Evolutionary conservation across 2,888 invertebrate species (phyloP), one percentile per base, ranked within the genome.

Genomic region (Syrphus vitripennis): DNA sequence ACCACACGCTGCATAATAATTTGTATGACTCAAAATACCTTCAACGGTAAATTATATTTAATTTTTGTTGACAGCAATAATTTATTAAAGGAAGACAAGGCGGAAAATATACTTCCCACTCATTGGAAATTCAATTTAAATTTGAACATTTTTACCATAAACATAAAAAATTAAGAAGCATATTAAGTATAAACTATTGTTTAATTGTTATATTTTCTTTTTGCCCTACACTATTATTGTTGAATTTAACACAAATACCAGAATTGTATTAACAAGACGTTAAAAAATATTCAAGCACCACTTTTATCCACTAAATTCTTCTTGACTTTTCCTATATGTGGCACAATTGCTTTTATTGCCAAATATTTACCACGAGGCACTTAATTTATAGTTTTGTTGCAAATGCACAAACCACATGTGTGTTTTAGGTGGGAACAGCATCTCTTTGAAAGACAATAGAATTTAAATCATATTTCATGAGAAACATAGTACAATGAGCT

Each of bases 401-500:
- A 45, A 45, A 26, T 76, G 34, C 26, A 81, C 29, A 53, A 45
- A n/a, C 24, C 55, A 19, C 75, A 53, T 45, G 7, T 16, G 14
- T 65, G 14, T 45, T 42, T 26, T 19, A 63, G 61, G 55, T 76
- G 81, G 70, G 76, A 81, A 70, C 45, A 81, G 53, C 61, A 59
- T 76, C 37, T 21, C 31, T n/a, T n/a, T 12, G 29, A 37, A 59
- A 63, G 70, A 81, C 70, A 81, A 81, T 76, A 55, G 63, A 70
- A 70, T 70, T 63, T 48, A 70, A 70, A 34, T 76, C 53, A 63
- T 76, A 70, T 75, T 81, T 69, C 61, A 37, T 61, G 37, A 53
- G 50, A 16, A 37, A 69, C 34, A 31, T 34, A 24, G 26, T 4
- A 16, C 55, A 42, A 63, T 34, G 10, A 2, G 24, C 21, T 71